A percentile compares a stretch with the other conserved stretches of the same genome.
Evolutionary conservation across 23 tunicate genomes (phyloP).

Genomic region (Styela clava): DNA sequence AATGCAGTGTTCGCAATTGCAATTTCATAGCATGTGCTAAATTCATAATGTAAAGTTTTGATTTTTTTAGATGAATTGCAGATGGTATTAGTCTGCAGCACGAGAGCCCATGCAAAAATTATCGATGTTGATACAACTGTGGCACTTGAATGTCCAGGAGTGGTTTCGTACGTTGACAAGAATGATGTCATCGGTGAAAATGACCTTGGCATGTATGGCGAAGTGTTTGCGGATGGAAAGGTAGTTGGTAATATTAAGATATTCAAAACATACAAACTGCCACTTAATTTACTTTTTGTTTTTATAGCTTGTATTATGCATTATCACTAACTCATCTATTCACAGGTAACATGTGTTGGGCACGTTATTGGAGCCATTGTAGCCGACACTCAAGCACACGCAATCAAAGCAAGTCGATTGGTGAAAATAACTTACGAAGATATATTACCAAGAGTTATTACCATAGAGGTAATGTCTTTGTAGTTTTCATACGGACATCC

Average conservation of each 20-base stretch:
- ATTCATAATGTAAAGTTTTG: too few relatives aligned
- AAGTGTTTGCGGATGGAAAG: slow-evolving; percentile 65
- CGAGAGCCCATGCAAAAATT: slow-evolving; percentile 75
- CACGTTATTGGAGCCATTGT: slow-evolving; percentile 87
- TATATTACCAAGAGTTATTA: slow-evolving; percentile 48
- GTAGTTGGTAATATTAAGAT: slow-evolving; percentile 15
- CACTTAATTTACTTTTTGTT: too few relatives aligned
- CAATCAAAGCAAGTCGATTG: slow-evolving; percentile 61
- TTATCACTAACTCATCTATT: too few relatives aligned
- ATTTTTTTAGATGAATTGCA: slow-evolving; percentile 67
- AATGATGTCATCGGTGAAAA: slow-evolving; percentile 58
- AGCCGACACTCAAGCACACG: slow-evolving; percentile 81
- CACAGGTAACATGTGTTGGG: slow-evolving; percentile 79
- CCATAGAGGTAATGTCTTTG: slow-evolving; percentile 68
- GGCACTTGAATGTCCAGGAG: slow-evolving; percentile 63
- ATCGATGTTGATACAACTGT: slow-evolving; percentile 32
- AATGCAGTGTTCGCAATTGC: too few relatives aligned
- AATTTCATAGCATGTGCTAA: too few relatives aligned
- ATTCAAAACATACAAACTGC: neutral
- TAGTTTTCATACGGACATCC: too few relatives aligned
- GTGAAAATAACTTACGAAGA: slow-evolving; percentile 83
- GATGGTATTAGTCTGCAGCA: slow-evolving; percentile 63
- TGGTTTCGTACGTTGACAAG: slow-evolving; percentile 65
- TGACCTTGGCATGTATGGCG: slow-evolving; percentile 2
- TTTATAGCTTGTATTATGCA: too few relatives aligned